Evolutionary conservation across 2,797 vertebrate genomes (phyloP).

Genomic region (Melanogrammus aeglefinus): DNA sequence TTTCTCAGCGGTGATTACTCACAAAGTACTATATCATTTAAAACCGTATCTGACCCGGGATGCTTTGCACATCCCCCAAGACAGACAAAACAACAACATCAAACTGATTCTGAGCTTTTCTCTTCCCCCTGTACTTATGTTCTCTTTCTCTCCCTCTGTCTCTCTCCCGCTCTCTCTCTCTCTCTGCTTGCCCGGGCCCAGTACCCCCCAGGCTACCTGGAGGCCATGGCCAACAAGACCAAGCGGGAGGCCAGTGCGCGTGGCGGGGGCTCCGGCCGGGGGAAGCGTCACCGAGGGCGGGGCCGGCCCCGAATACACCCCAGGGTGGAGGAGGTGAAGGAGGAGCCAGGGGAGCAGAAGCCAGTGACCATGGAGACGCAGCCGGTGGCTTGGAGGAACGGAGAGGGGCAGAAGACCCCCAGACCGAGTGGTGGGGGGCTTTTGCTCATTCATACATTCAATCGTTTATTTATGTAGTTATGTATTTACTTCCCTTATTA

Average conservation of each 20-base stretch:
- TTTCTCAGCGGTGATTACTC: neutral
- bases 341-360: slow-evolving; percentile 55
- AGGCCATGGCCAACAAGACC: slow-evolving; percentile 94
- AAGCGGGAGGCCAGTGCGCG: slow-evolving; percentile 80
- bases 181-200: slow-evolving; percentile 43
- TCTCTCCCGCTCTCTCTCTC: no score
- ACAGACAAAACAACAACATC: no score
- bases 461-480: neutral
- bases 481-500: neutral
- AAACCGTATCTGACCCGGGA: no score
- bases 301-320: slow-evolving; percentile 67
- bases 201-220: slow-evolving; percentile 96
- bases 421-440: slow-evolving; percentile 60
- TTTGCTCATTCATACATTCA: neutral
- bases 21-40: no score
- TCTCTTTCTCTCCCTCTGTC: neutral
- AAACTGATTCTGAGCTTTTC: neutral
- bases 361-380: neutral
- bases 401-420: slow-evolving; percentile 63
- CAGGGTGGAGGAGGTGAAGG: slow-evolving; percentile 64
- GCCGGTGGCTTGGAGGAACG: slow-evolving; percentile 62
- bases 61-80: no score
- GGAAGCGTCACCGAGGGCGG: slow-evolving; percentile 79
- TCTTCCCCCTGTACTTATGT: neutral
- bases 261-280: slow-evolving; percentile 61